Conservation (phyloP, 2,113 vertebrate genomes). For the Hypanus sabinus region DNA sequence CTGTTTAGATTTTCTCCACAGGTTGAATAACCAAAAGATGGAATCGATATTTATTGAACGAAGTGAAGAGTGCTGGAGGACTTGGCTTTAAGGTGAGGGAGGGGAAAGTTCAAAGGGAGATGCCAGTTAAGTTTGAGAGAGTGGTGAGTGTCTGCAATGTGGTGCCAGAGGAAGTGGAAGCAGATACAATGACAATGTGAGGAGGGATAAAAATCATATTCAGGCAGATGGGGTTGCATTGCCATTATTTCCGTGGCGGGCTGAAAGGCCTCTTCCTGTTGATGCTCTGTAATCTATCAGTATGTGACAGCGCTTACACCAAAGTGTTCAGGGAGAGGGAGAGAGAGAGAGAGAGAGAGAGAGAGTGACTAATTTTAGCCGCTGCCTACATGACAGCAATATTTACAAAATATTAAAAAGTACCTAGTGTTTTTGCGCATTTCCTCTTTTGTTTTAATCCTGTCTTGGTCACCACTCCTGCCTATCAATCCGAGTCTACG, state of each 20-base stretch:
- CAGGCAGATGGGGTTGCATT: no score
- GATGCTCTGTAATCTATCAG: background rate
- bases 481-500: background rate
- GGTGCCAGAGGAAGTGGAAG: no score
- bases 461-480: no score
- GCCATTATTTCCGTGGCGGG: no score
- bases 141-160: no score
- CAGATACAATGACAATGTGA: no score
- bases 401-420: conserved; percentile 34
- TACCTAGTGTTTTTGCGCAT: background rate
- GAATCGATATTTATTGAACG: background rate
- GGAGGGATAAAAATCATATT: no score
- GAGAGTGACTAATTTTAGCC: background rate
- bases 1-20: background rate
- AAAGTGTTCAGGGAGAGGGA: background rate
- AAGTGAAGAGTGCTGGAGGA: background rate
- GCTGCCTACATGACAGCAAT: background rate
- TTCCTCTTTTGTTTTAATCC: background rate
- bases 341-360: background rate
- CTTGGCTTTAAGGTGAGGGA: no score
- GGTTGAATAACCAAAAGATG: background rate
- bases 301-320: background rate
- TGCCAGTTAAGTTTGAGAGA: no score
- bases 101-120: no score
- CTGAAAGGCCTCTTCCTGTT: no score